Base-by-base conservation (phyloP, 2,888 invertebrate genomes). In the Omphaloscelis lunosa region DNA sequence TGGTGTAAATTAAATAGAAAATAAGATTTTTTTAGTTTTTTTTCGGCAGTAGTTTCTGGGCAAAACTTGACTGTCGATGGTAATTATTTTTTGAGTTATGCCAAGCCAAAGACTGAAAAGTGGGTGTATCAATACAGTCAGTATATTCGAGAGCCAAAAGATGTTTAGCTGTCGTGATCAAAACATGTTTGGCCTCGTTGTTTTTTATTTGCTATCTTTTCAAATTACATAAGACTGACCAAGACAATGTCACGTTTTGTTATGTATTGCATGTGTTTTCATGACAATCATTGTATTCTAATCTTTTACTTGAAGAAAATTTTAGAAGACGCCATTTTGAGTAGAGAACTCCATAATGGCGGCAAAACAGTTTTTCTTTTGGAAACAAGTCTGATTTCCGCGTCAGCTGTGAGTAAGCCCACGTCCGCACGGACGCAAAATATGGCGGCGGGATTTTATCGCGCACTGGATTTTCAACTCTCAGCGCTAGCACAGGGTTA, bases 131-230 rank as follows among this genome's bases (percentile, higher is more conserved):
- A 65, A 45, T 27, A 59, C 23, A 65, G 65, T 65, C 23, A 65
- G 65, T 65, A 20, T 77, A 39, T 83, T 59, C 45, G 4, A 23
- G 41, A 63, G 77, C 77, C 63, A 83, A 69, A 67, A 53, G 17
- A 61, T 39, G 20, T 82, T 51, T 59, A 53, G 29, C 27, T 6
- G 56, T 70, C 48, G 63, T 6, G 51, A 53, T 74, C 77, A 70
- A 72, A 71, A 76, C 75, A 85, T 81, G 77, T 83, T 82, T 73
- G 77, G 71, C 71, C 71, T 72, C 53, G 71, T 4, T 45, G 6
- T 62, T 71, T 68, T 53, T 59, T 66, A 68, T 68, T 63, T 23
- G 6, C 51, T 69, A 72, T 68, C 45, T 59, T 71, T 81, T 63
- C n/a, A 77, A 69, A 70, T 74, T 72, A 77, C 61, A n/a, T 74